phyloP scores from a whole-genome alignment of 2,888 invertebrate genomes.

The Caenorhabditis sp. region DNA sequence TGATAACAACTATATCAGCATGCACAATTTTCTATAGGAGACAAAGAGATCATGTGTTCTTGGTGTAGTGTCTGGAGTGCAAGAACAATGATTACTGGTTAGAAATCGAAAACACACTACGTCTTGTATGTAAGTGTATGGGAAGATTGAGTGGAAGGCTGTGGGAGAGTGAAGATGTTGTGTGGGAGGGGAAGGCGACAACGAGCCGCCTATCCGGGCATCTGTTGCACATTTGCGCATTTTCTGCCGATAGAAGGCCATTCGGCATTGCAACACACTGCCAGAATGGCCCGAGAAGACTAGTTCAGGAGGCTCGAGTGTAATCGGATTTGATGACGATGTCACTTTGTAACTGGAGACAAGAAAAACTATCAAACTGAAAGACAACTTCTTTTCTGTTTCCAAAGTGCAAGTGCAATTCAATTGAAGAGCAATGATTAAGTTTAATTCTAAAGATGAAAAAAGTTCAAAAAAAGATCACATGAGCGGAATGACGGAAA shows the following conservation, averaged over 20 bases:
- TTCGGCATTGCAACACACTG: conserved; percentile 6
- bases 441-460: conserved; percentile 8
- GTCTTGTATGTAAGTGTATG: conserved; percentile 26
- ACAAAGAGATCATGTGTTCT: conserved; percentile 50
- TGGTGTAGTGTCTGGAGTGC: conserved; percentile 28
- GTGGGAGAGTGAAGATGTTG: conserved; percentile 9
- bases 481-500: conserved; percentile 10
- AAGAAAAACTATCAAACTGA: not conserved
- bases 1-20: conserved; percentile 32
- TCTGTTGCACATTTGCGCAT: conserved; percentile 55
- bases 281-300: not conserved
- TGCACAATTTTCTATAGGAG: conserved; percentile 35
- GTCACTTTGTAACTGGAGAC: not conserved
- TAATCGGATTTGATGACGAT: conserved; percentile 37
- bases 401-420: not conserved
- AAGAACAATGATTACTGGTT: conserved; percentile 43
- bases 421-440: not conserved
- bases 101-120: conserved; percentile 32
- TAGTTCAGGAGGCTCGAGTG: conserved; percentile 20
- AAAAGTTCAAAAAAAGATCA: conserved; percentile 43
- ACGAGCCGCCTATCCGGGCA: conserved; percentile 52
- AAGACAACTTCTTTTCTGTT: not conserved
- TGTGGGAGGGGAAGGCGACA: conserved; percentile 23
- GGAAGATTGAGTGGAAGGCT: not conserved
- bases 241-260: conserved; percentile 11